Evolutionary conservation across 2,888 invertebrate species (phyloP).

Genomic region (Metalampra italica): DNA sequence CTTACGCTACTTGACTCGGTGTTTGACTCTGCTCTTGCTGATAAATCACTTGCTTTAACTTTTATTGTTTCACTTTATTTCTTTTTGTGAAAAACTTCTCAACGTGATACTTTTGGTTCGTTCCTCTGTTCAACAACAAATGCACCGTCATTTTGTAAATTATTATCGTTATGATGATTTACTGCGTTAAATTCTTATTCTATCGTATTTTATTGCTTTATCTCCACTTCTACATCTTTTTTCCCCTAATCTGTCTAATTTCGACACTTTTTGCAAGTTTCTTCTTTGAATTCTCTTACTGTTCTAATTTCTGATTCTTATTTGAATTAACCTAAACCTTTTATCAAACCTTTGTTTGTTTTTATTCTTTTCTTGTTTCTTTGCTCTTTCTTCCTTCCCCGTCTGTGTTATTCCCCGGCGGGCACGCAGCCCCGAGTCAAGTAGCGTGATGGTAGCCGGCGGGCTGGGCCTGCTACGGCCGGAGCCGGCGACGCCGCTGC

Average conservation of each 20-base stretch:
- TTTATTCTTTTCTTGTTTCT: not conserved
- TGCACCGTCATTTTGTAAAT: no score
- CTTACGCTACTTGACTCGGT: constrained; percentile 61
- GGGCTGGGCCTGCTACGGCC: constrained; percentile 70
- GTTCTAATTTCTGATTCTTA: not conserved
- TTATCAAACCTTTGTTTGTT: not conserved
- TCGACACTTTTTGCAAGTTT: not conserved
- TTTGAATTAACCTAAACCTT: not conserved
- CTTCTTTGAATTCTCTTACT: not conserved
- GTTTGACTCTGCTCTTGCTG: constrained; percentile 8
- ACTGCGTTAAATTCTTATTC: not conserved
- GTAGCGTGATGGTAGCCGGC: constrained; percentile 75
- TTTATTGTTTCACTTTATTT: no score
- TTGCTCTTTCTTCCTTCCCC: not conserved
- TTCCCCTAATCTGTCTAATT: not conserved
- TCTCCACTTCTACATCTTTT: not conserved
- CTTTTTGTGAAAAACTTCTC: not conserved
- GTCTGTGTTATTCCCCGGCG: not conserved
- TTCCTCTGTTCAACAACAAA: not conserved
- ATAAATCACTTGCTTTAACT: constrained; percentile 8
- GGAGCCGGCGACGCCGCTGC: constrained; percentile 75
- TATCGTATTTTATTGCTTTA: not conserved
- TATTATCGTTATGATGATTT: not conserved
- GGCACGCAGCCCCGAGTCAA: constrained; percentile 69
- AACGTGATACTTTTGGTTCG: not conserved